Conservation (phyloP, 2,797 vertebrate genomes). For the Cottoperca gobio region DNA sequence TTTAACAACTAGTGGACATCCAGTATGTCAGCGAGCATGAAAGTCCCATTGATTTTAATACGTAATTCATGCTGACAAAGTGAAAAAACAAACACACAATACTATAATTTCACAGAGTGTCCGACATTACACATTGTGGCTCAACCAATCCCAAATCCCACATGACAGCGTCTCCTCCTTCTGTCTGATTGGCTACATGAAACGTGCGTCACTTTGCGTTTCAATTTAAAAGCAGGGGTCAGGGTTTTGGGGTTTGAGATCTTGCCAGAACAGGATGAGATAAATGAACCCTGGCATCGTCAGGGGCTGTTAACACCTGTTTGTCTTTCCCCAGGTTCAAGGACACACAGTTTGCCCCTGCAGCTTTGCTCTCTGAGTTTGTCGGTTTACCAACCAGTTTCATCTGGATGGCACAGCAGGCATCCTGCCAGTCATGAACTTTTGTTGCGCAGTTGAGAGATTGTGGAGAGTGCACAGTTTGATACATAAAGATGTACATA, state of each 20-base stretch:
- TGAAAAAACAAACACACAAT: not conserved
- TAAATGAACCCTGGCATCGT: constrained; percentile 51
- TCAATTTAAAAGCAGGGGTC: constrained; percentile 37
- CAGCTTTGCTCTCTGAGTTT: constrained; percentile 7
- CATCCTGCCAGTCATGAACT: constrained; percentile 29
- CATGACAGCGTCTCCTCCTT: constrained; percentile 31
- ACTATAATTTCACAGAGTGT: not conserved
- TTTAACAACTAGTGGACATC: not conserved
- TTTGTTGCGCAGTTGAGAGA: constrained; percentile 34
- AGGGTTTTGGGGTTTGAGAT: constrained; percentile 30
- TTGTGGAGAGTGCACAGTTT: constrained; percentile 11
- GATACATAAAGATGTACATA: constrained; percentile 36
- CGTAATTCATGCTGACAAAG: not conserved
- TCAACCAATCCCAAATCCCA: constrained; percentile 10
- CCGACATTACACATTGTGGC: not conserved
- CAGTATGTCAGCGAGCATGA: not conserved
- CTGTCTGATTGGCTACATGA: constrained; percentile 35
- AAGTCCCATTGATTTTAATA: not conserved
- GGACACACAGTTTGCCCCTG: constrained; percentile 51
- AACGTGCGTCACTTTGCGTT: constrained; percentile 7
- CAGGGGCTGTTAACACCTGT: constrained; percentile 68
- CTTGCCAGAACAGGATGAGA: constrained; percentile 76
- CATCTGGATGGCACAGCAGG: constrained; percentile 58
- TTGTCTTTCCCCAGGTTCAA: constrained; percentile 77
- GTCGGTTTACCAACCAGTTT: constrained; percentile 61